Percentiles rank a stretch among this genome's conserved stretches.
phyloP scores from a whole-genome alignment of 2,888 invertebrate genomes.

The Ceriagrion tenellum region DNA sequence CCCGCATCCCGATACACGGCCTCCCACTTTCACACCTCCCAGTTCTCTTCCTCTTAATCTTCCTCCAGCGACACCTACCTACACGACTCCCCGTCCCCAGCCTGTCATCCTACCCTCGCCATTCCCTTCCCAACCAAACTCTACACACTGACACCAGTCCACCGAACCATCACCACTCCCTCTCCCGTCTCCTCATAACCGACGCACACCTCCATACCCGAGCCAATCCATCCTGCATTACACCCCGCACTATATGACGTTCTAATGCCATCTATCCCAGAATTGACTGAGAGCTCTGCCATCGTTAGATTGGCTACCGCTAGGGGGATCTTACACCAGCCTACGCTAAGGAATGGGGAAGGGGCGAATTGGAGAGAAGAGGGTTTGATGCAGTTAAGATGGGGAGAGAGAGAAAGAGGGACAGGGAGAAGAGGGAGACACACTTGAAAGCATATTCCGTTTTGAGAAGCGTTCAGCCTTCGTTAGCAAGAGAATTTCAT shows the following conservation, averaged over 20 bases:
- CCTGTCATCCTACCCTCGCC: too few relatives aligned
- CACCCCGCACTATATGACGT: constrained; percentile 32
- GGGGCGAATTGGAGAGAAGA: background rate
- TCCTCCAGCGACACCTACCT: background rate
- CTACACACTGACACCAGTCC: background rate
- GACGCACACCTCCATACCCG: background rate
- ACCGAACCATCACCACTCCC: background rate
- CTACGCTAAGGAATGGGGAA: constrained; percentile 31
- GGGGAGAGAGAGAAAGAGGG: background rate
- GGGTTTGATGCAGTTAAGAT: background rate
- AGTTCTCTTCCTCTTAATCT: background rate
- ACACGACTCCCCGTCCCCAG: background rate
- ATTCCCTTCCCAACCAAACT: too few relatives aligned
- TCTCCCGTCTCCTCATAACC: background rate
- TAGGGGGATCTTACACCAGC: constrained; percentile 39
- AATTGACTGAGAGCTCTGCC: constrained; percentile 36
- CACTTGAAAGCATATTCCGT: constrained; percentile 32
- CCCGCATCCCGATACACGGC: background rate
- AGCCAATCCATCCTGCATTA: background rate
- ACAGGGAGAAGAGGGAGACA: constrained; percentile 8
- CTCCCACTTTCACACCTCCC: background rate
- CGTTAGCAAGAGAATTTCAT: constrained; percentile 14
- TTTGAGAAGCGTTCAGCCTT: constrained; percentile 27
- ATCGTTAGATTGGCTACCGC: constrained; percentile 27
- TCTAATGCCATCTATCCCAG: constrained; percentile 53